phyloP scores from a whole-genome alignment of 2,888 invertebrate genomes.

The Clusia tigrina region DNA sequence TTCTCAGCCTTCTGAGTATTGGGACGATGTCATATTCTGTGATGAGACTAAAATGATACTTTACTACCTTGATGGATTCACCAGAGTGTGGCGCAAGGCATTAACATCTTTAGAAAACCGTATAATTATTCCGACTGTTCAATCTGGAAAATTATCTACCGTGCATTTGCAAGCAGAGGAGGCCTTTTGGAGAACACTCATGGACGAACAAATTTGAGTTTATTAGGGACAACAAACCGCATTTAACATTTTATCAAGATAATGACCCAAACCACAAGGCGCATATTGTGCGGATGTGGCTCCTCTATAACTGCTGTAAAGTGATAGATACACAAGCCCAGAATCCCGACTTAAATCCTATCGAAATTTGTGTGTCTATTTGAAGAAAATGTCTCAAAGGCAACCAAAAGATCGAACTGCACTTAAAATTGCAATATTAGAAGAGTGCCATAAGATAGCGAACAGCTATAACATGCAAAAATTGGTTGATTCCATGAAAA shows the following conservation, averaged over 20 bases:
- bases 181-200: too few species aligned
- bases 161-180: too few species aligned
- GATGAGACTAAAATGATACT: constrained; percentile 31
- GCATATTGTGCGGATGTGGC: not conserved
- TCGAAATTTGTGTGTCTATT: too few species aligned
- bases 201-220: too few species aligned
- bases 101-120: constrained; percentile 18
- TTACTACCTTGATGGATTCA: constrained; percentile 31
- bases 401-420: constrained; percentile 8
- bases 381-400: constrained; percentile 17
- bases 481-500: constrained; percentile 17
- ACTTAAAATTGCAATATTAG: constrained; percentile 13
- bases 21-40: constrained; percentile 33
- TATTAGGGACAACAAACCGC: not conserved
- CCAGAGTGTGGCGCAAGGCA: constrained; percentile 25
- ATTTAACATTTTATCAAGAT: too few species aligned
- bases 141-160: constrained; percentile 26
- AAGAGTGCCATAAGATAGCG: constrained; percentile 23
- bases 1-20: constrained; percentile 16
- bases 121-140: constrained; percentile 19
- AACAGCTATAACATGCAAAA: constrained; percentile 20
- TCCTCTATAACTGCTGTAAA: constrained; percentile 25
- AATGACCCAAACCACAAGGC: not conserved
- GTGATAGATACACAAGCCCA: constrained; percentile 22
- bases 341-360: constrained; percentile 21